Evolutionary conservation across 2,113 vertebrate species (phyloP).

Genomic region (Noturus placidus): DNA sequence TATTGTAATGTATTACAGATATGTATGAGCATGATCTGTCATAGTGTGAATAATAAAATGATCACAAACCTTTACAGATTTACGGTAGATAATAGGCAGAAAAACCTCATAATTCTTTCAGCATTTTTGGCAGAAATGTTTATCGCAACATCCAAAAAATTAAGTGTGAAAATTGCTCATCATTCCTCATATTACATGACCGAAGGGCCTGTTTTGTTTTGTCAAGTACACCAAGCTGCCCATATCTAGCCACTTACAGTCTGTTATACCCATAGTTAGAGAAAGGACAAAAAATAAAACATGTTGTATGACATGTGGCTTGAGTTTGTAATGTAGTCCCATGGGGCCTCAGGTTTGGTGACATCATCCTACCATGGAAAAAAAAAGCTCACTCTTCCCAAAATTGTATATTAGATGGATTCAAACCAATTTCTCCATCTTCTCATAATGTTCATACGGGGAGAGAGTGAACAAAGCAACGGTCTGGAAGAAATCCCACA

Average conservation of each 20-base stretch:
- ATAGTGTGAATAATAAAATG: neutral
- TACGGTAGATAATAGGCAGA: neutral
- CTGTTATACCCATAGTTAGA: neutral
- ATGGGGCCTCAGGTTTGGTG: neutral
- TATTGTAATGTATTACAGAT: neutral
- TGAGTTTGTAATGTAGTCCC: constrained; percentile 11
- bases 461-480: constrained; percentile 58
- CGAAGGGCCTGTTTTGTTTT: neutral
- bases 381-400: neutral
- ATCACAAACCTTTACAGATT: neutral
- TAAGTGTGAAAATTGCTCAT: neutral
- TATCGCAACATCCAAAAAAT: neutral
- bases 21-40: neutral
- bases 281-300: neutral
- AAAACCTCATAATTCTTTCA: neutral
- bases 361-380: constrained; percentile 20
- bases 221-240: neutral
- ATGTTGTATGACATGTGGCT: constrained; percentile 3
- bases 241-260: constrained; percentile 7
- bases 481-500: constrained; percentile 57
- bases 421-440: constrained; percentile 59
- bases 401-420: constrained; percentile 56
- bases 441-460: constrained; percentile 58
- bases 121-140: neutral
- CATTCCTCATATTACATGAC: neutral